Base-by-base conservation (phyloP, 2,797 vertebrate species). In the Darevskia mixta region DNA sequence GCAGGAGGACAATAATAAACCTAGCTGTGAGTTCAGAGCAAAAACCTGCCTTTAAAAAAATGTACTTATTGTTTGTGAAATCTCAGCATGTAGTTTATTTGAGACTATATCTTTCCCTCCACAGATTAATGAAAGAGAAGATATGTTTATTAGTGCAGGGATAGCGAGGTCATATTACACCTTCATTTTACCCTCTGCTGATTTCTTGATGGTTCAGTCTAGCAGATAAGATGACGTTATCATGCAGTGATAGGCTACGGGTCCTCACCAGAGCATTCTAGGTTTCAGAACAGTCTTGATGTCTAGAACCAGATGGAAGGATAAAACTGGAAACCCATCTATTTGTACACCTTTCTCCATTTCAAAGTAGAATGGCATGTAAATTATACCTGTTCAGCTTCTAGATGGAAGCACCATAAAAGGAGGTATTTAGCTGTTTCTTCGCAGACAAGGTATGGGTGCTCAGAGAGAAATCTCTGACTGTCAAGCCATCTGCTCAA, bases 401-500 rank as follows among this genome's bases (percentile, higher is more conserved):
- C 98, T 87, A 99, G 97, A 87, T 98, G 97, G 93, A 98, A 99
- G 96, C 98, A 99, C 99, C 99, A 99, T 90, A 99, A 96, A 93
- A 98, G 98, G 92, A 99, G 97, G 95, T 98, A 99, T 88, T 98
- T 98, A 87, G 98, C 97, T 0, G 98, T 98, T 96, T 99, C 99
- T 96, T 99, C 98, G 94, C 98, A 98, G 92, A 99, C 98, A 94
- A 99, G 98, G 90, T 99, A 98, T 1, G 98, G 98, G 91, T 97
- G 97, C 91, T 98, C 98, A 79, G 99, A 98, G 45, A 99, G 97
- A 96, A 98, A 99, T 81, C 97, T 97, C 95, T 99, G 99, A 96
- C 99, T 99, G 93, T 99, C 99, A 86, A 99, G 98, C 99, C 99
- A 99, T 96, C 99, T 97, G 86, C 97, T 98, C 93, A 99, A 94